phyloP scores from a whole-genome alignment of 1,140 invertebrate species.

The Pogonomyrmex barbatus region DNA sequence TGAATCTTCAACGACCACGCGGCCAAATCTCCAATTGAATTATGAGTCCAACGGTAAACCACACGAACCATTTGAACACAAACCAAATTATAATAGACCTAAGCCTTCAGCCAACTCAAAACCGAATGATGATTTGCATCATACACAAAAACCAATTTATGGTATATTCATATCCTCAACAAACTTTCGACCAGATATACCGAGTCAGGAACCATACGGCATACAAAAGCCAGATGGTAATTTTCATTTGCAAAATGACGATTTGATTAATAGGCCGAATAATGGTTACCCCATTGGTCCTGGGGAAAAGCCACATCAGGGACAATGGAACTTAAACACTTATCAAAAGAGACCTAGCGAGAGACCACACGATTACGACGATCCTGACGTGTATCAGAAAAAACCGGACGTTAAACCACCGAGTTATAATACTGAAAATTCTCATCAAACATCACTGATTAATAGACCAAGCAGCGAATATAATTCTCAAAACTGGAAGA shows the following conservation, averaged over 20 bases:
- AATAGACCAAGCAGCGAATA: slow-evolving; percentile 29
- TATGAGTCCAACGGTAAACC: background rate
- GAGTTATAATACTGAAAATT: slow-evolving; percentile 13
- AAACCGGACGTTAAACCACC: background rate
- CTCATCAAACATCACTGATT: background rate
- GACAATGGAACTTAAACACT: slow-evolving; percentile 24
- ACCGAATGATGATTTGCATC: background rate
- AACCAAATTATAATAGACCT: slow-evolving; percentile 8
- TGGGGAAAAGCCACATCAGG: slow-evolving; percentile 36
- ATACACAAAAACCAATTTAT: slow-evolving; percentile 8
- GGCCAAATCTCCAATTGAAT: background rate
- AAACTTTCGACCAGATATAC: slow-evolving; percentile 5
- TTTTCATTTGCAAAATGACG: slow-evolving; percentile 15
- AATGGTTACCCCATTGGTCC: background rate
- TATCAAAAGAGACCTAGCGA: slow-evolving; percentile 5
- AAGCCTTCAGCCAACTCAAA: background rate
- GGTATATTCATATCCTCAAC: background rate
- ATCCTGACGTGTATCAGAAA: background rate
- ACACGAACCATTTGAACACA: background rate
- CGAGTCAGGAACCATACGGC: slow-evolving; percentile 10
- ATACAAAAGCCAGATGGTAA: background rate
- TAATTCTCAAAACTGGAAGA: slow-evolving; percentile 35
- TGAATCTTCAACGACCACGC: background rate
- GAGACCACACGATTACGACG: background rate
- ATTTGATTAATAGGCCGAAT: slow-evolving; percentile 12